Percentiles rank a stretch among this genome's conserved stretches.
These are phyloP conservation scores for Staurois parvus DNA, from an alignment of 2,797 vertebrate species.

Conservation along the genomic window DNA sequence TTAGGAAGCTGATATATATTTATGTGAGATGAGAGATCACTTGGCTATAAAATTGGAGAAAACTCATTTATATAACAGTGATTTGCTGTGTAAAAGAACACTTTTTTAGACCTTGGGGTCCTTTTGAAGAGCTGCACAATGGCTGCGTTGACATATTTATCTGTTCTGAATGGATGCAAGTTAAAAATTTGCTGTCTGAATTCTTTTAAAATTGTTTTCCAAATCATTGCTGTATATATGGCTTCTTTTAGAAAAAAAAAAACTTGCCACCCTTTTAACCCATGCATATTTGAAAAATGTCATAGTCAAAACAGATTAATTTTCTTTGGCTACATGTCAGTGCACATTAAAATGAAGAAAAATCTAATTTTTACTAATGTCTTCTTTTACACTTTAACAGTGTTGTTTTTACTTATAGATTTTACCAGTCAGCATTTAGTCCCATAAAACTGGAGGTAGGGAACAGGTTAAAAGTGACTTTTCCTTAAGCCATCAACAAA, in stretches of 20 bases:
- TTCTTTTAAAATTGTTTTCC: not conserved
- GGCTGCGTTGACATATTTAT: not conserved
- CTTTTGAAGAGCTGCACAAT: not conserved
- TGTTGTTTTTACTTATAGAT: too few relatives aligned
- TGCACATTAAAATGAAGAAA: too few relatives aligned
- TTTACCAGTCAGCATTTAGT: too few relatives aligned
- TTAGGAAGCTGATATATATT: not conserved
- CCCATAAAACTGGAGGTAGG: too few relatives aligned
- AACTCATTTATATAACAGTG: not conserved
- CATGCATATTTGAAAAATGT: not conserved
- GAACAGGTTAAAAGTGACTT: too few relatives aligned
- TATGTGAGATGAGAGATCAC: not conserved
- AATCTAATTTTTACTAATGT: too few relatives aligned
- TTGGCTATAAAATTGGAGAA: not conserved
- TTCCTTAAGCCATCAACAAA: too few relatives aligned
- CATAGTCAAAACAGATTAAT: too few relatives aligned
- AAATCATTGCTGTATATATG: not conserved
- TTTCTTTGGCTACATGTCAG: too few relatives aligned
- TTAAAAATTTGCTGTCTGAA: not conserved
- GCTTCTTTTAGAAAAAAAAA: not conserved
- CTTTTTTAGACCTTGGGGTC: not conserved
- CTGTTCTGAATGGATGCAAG: not conserved
- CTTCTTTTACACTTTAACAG: too few relatives aligned
- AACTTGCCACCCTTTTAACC: not conserved
- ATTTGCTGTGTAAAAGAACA: not conserved